Percentiles rank a stretch among this genome's conserved stretches.
Evolutionary conservation across 1,140 invertebrate species (phyloP).

Genomic region (Papilio aristodemus): DNA sequence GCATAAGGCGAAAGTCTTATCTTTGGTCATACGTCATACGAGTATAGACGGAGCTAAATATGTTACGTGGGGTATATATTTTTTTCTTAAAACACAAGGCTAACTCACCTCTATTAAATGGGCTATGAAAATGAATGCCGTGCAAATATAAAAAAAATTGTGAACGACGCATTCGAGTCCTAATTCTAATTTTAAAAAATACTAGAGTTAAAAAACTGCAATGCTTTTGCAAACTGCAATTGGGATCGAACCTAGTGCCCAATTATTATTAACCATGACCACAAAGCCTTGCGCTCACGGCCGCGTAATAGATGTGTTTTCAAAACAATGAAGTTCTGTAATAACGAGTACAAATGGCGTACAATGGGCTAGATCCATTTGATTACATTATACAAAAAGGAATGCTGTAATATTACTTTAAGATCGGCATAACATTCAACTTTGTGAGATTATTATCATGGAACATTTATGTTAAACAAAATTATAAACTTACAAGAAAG

Average conservation of each 20-base stretch:
- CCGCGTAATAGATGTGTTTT: constrained; percentile 13
- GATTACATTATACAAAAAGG: constrained; percentile 20
- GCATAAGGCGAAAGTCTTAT: background rate
- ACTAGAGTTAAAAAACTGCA: background rate
- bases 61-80: no score
- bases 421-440: background rate
- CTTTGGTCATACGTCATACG: no score
- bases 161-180: no score
- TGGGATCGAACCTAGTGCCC: constrained; percentile 4
- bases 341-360: constrained; percentile 18
- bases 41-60: no score
- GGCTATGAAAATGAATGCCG: no score
- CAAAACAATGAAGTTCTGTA: constrained; percentile 16
- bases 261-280: constrained; percentile 18
- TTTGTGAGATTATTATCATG: background rate
- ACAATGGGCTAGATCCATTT: constrained; percentile 20
- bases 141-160: no score
- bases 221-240: background rate
- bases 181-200: no score
- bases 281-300: constrained; percentile 14
- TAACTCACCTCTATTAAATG: no score
- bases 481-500: no score
- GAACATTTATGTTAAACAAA: background rate
- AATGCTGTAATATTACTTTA: constrained; percentile 17
- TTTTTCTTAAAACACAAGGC: no score